These are phyloP conservation scores for Chrysolina haemoptera DNA, from an alignment of 2,888 invertebrate species.

Conservation along the genomic window DNA sequence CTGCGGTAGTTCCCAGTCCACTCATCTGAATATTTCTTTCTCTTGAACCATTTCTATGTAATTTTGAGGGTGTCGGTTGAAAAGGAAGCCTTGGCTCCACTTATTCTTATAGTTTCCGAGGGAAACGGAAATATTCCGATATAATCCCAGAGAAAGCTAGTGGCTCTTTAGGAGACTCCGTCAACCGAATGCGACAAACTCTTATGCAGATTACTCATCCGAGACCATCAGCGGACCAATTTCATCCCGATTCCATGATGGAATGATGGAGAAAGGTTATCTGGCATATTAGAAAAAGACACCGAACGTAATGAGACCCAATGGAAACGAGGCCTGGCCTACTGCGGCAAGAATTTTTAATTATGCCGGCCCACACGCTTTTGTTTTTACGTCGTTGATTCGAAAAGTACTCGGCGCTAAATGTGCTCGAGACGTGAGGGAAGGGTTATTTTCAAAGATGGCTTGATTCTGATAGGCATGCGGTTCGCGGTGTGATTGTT, in stretches of 20 bases:
- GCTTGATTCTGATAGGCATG: constrained; percentile 50
- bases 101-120: no score
- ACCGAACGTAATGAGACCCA: constrained; percentile 57
- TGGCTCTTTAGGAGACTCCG: not conserved
- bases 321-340: constrained; percentile 59
- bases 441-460: constrained; percentile 61
- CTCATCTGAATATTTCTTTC: no score
- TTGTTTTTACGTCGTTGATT: constrained; percentile 67
- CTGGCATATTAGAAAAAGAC: constrained; percentile 49
- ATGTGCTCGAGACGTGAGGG: constrained; percentile 31
- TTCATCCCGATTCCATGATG: constrained; percentile 32
- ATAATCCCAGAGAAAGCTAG: not conserved
- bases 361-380: constrained; percentile 69
- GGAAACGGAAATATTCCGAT: not conserved
- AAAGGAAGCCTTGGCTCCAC: no score
- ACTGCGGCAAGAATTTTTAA: constrained; percentile 67
- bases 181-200: constrained; percentile 6
- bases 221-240: constrained; percentile 11
- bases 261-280: constrained; percentile 39
- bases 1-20: no score
- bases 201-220: constrained; percentile 23
- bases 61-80: no score
- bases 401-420: constrained; percentile 61
- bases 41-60: no score
- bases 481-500: not conserved